Conservation (phyloP, 2,888 invertebrate species). For the Xestia sexstrigata region DNA sequence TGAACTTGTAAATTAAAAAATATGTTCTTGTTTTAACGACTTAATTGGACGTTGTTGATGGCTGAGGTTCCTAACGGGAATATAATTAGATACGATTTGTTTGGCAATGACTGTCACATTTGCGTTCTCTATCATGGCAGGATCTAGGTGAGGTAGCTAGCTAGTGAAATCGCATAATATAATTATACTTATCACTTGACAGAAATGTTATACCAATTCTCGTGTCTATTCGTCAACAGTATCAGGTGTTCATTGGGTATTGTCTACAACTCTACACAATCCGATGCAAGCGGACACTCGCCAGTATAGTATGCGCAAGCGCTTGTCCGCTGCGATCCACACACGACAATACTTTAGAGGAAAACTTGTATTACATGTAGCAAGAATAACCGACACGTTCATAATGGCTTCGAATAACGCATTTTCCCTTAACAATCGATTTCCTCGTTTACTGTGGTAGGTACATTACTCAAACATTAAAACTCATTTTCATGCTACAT, state of each 20-base stretch:
- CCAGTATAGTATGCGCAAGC: constrained; percentile 24
- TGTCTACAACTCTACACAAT: constrained; percentile 63
- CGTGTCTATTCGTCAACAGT: constrained; percentile 63
- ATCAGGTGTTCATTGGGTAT: constrained; percentile 66
- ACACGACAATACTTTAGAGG: constrained; percentile 38
- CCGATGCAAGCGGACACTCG: constrained; percentile 60
- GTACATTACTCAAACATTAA: neutral
- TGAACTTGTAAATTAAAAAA: neutral
- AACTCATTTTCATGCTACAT: neutral
- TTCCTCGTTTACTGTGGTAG: constrained; percentile 41
- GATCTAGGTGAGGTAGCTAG: constrained; percentile 9
- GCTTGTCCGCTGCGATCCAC: constrained; percentile 27
- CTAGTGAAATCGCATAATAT: constrained; percentile 23
- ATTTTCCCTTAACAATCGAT: constrained; percentile 36
- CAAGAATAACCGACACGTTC: constrained; percentile 27
- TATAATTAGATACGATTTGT: neutral
- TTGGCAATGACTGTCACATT: constrained; percentile 11
- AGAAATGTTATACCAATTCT: constrained; percentile 61
- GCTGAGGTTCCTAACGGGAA: neutral
- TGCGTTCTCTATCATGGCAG: constrained; percentile 10
- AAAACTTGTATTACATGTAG: constrained; percentile 45
- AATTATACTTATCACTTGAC: constrained; percentile 26
- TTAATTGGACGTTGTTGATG: constrained; percentile 11
- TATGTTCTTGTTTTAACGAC: constrained; percentile 18
- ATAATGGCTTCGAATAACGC: constrained; percentile 14